Percentiles rank a stretch among this genome's conserved stretches.
Evolutionary conservation across 2,797 vertebrate genomes (phyloP).

Genomic region (Lindbergichthys nudifrons): DNA sequence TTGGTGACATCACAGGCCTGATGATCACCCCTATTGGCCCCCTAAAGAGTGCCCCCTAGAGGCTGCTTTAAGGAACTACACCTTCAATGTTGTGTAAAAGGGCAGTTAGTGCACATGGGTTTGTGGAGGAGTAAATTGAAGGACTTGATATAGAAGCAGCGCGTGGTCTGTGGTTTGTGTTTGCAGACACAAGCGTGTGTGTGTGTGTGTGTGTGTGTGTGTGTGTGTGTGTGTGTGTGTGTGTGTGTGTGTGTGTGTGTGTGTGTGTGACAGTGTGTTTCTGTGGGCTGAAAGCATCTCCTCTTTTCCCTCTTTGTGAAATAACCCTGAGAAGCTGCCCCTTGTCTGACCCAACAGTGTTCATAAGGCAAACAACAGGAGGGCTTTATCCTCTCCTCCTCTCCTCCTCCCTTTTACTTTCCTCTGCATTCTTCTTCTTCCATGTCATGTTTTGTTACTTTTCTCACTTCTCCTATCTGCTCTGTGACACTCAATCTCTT

Average conservation of each 20-base stretch:
- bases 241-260: neutral
- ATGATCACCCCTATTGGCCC: conserved; percentile 17
- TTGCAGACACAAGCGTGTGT: conserved; percentile 15
- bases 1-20: conserved; percentile 59
- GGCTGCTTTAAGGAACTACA: conserved; percentile 29
- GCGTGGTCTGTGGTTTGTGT: conserved; percentile 40
- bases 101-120: neutral
- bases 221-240: too few species aligned
- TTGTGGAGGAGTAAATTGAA: conserved; percentile 46
- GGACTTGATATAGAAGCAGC: conserved; percentile 53
- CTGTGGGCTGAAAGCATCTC: conserved; percentile 44
- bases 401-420: conserved; percentile 19
- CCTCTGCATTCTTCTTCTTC: conserved; percentile 32
- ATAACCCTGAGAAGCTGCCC: conserved; percentile 64
- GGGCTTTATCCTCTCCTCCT: conserved; percentile 41
- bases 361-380: conserved; percentile 64
- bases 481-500: neutral
- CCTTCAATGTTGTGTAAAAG: neutral
- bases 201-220: too few species aligned
- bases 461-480: neutral
- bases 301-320: conserved; percentile 43
- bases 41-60: conserved; percentile 55
- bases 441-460: neutral
- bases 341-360: conserved; percentile 58
- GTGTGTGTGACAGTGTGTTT: conserved; percentile 45